Evolutionary conservation across 30 jellyfish, hydroid and myxozoan genomes (phyloP), one percentile per base, ranked within the genome.

Genomic region (Aurelia coerulea): DNA sequence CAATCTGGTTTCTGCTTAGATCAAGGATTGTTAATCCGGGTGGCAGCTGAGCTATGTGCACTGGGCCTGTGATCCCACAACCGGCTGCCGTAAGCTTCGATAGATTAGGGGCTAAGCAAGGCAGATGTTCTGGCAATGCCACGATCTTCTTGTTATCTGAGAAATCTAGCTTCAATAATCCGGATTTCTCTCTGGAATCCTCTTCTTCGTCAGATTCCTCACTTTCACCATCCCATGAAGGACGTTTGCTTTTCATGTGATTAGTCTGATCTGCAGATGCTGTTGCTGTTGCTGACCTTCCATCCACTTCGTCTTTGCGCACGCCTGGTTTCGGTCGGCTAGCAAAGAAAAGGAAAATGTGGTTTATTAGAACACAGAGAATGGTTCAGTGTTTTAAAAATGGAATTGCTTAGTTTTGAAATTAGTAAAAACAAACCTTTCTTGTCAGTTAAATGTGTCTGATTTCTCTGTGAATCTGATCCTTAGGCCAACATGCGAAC

Each of bases 51-150:
- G 90, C 80, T 1, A 79, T 37, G 67, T 37, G 16, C 35, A 73
- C 68, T 1, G 76, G 54, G 17, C 79, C 90, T 51, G 37, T 18
- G 59, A 88, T 88, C 1, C 68, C 18, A 67, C 88, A 73, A 19
- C 88, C 91, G 2, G 90, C 88, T 10, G 91, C 91, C 2, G 67
- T 68, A 0, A 88, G 80, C 73, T 79, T 73, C 13, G 91, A 42
- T 62, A 94, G 91, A 64, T 89, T 85, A 7, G 99, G 99, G 0
- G 99, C 99, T 10, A 94, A 74, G 79, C 99, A 94, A 33, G 97
- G 82, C 62, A 94, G 32, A 16, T 95, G 95, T 2, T 2, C 71
- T 3, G 99, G 99, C 10, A 94, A 34, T n/a, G 62, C 78, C 0
- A 83, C 51, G 15, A 94, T 19, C 14, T 68, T 46, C 32, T 64